Evolutionary conservation across 2,888 invertebrate genomes (phyloP).

Genomic region (Ariolimax columbianus): DNA sequence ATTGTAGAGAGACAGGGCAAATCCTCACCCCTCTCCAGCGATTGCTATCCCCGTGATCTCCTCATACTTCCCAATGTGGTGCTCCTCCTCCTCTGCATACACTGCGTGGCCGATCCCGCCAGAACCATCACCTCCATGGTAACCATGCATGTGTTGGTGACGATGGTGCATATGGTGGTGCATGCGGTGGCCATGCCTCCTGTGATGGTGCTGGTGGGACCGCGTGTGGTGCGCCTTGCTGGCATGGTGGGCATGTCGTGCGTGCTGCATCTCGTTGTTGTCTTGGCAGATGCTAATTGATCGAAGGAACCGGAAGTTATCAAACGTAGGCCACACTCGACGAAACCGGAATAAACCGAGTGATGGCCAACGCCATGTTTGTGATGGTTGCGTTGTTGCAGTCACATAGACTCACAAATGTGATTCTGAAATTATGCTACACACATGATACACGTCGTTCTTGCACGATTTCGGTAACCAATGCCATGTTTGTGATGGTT

Average conservation of each 20-base stretch:
- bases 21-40: slow-evolving; percentile 59
- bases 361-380: slow-evolving; percentile 25
- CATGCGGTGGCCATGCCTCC: slow-evolving; percentile 41
- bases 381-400: slow-evolving; percentile 36
- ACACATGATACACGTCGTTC: background rate
- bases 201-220: slow-evolving; percentile 53
- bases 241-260: slow-evolving; percentile 56
- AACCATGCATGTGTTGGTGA: slow-evolving; percentile 52
- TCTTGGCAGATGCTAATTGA: background rate
- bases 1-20: background rate
- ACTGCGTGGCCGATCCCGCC: slow-evolving; percentile 36
- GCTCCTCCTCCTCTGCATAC: slow-evolving; percentile 57
- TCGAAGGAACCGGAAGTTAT: slow-evolving; percentile 27
- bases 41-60: slow-evolving; percentile 59
- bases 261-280: slow-evolving; percentile 55
- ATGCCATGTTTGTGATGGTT: background rate
- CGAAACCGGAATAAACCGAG: slow-evolving; percentile 38
- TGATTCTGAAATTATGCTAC: background rate
- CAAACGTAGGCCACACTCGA: slow-evolving; percentile 44
- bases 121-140: slow-evolving; percentile 31
- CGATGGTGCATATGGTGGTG: slow-evolving; percentile 48
- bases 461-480: no score
- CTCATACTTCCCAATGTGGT: slow-evolving; percentile 59
- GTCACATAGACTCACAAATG: background rate
- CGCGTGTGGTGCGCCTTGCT: slow-evolving; percentile 57